Evolutionary conservation across 2,797 vertebrate genomes (phyloP).

Genomic region (Merluccius polli): DNA sequence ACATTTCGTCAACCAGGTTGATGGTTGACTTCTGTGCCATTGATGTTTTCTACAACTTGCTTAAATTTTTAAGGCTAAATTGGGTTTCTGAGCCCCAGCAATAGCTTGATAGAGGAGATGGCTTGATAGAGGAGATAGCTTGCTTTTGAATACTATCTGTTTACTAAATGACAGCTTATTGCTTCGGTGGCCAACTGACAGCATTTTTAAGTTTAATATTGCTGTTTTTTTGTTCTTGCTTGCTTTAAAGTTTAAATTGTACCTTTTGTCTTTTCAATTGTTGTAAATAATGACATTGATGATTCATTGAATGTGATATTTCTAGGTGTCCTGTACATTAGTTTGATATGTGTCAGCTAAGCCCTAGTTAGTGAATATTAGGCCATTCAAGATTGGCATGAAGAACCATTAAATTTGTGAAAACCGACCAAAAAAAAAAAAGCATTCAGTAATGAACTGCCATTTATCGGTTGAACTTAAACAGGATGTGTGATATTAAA

Average conservation of each 20-base stretch:
- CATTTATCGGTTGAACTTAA: slow-evolving; percentile 18
- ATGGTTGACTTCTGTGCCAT: slow-evolving; percentile 92
- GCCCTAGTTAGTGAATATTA: slow-evolving; percentile 32
- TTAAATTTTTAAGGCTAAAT: slow-evolving; percentile 46
- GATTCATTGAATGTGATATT: slow-evolving; percentile 59
- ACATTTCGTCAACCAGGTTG: slow-evolving; percentile 71
- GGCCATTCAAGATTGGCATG: slow-evolving; percentile 12
- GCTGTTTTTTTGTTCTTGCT: slow-evolving; percentile 47
- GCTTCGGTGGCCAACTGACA: slow-evolving; percentile 52
- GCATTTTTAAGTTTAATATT: slow-evolving; percentile 48
- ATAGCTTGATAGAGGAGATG: slow-evolving; percentile 27
- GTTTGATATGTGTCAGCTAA: slow-evolving; percentile 55
- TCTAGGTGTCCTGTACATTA: slow-evolving; percentile 62
- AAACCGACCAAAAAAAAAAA: too few relatives aligned
- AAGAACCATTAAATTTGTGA: slow-evolving; percentile 24
- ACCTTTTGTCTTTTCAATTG: slow-evolving; percentile 38
- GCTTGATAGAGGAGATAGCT: slow-evolving; percentile 37
- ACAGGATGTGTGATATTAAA: slow-evolving; percentile 48
- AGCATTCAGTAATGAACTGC: slow-evolving; percentile 43
- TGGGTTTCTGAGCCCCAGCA: slow-evolving; percentile 44
- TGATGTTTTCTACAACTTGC: slow-evolving; percentile 65
- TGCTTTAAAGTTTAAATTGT: slow-evolving; percentile 55
- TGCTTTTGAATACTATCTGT: slow-evolving; percentile 45
- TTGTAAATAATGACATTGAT: slow-evolving; percentile 65
- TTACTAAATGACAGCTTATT: slow-evolving; percentile 53